These are phyloP conservation scores for Macquaria australasica DNA, from an alignment of 2,113 vertebrate species.

Conservation along the genomic window DNA sequence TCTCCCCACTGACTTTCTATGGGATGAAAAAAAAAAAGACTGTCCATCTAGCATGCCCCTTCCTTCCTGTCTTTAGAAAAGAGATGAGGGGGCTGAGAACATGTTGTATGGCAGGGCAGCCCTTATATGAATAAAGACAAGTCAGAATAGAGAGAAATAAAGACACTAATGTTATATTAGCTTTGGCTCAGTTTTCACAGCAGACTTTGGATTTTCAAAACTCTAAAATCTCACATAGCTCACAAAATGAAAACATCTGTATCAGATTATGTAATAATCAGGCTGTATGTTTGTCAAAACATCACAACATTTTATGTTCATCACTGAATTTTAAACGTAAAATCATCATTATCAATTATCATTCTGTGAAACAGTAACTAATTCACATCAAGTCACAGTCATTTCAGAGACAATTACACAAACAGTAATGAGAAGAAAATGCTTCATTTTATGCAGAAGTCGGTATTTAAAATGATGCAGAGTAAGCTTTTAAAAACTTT, in stretches of 20 bases:
- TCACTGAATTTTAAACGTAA: too few relatives aligned
- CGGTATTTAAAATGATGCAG: not conserved
- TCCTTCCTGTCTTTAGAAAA: conserved; percentile 56
- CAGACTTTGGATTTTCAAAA: not conserved
- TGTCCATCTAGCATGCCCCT: conserved; percentile 4
- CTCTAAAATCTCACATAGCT: not conserved
- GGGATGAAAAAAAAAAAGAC: conserved; percentile 49
- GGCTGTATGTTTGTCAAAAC: too few relatives aligned
- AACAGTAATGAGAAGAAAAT: not conserved
- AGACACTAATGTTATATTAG: not conserved
- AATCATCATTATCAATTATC: not conserved
- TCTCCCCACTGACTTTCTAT: conserved; percentile 73
- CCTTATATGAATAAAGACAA: conserved; percentile 19
- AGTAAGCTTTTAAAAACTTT: not conserved
- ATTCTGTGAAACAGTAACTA: not conserved
- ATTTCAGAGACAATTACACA: not conserved
- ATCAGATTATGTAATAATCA: too few relatives aligned
- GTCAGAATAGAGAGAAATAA: not conserved
- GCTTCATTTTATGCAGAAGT: not conserved
- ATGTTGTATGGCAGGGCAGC: conserved; percentile 22
- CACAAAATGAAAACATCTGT: not conserved
- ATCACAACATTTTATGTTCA: not conserved
- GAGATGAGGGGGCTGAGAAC: conserved; percentile 16
- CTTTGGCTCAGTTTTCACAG: not conserved
- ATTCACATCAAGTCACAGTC: not conserved